Conservation (phyloP, 2,888 invertebrate species). For the Epiblema foenella region DNA sequence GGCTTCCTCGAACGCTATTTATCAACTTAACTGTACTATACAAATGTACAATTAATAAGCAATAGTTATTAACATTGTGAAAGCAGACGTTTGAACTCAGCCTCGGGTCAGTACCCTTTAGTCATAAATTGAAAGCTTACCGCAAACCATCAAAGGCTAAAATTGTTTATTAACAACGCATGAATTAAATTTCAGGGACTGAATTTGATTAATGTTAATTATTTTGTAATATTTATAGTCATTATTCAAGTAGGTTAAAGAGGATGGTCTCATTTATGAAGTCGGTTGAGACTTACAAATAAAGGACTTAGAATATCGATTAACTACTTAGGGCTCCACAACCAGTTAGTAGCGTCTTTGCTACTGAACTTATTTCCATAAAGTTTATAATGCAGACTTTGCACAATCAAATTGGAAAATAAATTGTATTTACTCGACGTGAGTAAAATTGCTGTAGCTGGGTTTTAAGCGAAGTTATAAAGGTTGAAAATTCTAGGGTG, state of each 20-base stretch:
- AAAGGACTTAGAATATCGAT: not conserved
- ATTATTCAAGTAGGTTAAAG: too few species aligned
- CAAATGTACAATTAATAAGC: not conserved
- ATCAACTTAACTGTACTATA: too few species aligned
- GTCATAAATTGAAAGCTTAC: conserved; percentile 3
- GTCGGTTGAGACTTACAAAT: not conserved
- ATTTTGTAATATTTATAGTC: too few species aligned
- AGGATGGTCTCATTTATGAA: not conserved
- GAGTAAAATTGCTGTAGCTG: conserved; percentile 18
- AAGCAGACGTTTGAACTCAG: not conserved
- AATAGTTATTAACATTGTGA: not conserved
- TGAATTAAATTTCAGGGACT: not conserved
- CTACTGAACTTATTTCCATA: conserved; percentile 1
- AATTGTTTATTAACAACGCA: not conserved
- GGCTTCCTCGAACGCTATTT: too few species aligned
- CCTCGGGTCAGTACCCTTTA: conserved; percentile 1
- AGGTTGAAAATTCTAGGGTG: not conserved
- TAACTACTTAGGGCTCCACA: not conserved
- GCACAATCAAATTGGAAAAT: conserved; percentile 18
- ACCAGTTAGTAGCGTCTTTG: not conserved
- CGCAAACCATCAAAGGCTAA: not conserved
- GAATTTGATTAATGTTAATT: not conserved
- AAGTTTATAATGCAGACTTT: conserved; percentile 21
- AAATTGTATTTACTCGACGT: conserved; percentile 17
- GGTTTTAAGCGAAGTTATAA: conserved; percentile 4